phyloP scores from a whole-genome alignment of 2,113 vertebrate genomes.

The Scomber japonicus region DNA sequence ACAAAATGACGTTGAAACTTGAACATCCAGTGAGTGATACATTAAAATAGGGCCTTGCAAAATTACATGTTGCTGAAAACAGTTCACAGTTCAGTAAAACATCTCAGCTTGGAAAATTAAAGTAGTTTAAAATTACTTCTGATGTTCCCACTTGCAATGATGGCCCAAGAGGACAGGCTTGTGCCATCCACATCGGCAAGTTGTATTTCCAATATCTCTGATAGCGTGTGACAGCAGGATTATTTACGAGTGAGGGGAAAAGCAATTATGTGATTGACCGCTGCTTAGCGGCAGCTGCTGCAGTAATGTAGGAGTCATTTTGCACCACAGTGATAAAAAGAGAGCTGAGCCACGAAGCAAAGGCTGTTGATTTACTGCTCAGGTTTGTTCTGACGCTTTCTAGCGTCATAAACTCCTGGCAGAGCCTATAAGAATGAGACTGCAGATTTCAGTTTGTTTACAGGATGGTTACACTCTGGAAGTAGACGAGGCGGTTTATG shows the following conservation, averaged over 20 bases:
- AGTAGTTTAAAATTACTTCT: not conserved
- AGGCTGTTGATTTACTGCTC: constrained; percentile 41
- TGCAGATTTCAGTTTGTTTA: constrained; percentile 34
- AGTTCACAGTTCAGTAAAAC: not conserved
- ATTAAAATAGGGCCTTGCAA: not conserved
- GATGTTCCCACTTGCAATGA: not conserved
- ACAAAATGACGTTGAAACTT: not conserved
- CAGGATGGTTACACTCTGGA: not conserved
- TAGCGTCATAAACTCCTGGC: constrained; percentile 21
- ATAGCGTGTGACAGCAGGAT: constrained; percentile 30
- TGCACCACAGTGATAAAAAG: constrained; percentile 44
- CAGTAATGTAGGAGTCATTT: constrained; percentile 55
- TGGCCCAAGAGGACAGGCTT: not conserved
- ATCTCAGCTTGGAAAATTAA: not conserved
- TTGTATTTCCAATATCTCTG: constrained; percentile 53
- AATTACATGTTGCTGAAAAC: not conserved
- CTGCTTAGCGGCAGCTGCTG: constrained; percentile 54
- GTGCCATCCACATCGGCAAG: constrained; percentile 18
- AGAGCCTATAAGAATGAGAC: constrained; percentile 31
- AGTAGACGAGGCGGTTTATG: not conserved
- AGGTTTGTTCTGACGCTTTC: constrained; percentile 29
- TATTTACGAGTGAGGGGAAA: constrained; percentile 64
- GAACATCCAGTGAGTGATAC: not conserved
- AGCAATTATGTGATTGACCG: constrained; percentile 67
- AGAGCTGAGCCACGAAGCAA: constrained; percentile 43